A percentile compares a stretch with the other conserved stretches of the same genome.
phyloP scores from a whole-genome alignment of 2,888 invertebrate genomes.

The Agonum fuliginosum region DNA sequence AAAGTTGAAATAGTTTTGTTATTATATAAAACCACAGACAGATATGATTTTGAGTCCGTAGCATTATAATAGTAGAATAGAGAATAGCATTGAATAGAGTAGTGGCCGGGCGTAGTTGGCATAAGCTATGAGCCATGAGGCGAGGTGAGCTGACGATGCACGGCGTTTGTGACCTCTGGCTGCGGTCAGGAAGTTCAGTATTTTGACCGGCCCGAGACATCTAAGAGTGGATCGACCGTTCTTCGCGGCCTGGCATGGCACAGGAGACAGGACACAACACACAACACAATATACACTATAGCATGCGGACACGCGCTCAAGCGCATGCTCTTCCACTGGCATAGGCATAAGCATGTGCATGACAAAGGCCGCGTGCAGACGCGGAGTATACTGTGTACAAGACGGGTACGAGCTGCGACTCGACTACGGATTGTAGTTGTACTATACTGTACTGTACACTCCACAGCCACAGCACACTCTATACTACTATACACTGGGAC shows the following conservation, averaged over 20 bases:
- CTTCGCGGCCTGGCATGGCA: conserved; percentile 44
- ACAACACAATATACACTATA: neutral
- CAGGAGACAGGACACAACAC: too few species aligned
- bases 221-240: conserved; percentile 54
- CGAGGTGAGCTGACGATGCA: conserved; percentile 16
- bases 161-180: conserved; percentile 48
- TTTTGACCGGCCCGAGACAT: conserved; percentile 55
- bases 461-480: conserved; percentile 20
- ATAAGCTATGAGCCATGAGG: too few species aligned
- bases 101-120: neutral
- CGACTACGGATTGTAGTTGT: conserved; percentile 25
- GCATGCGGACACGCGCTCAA: conserved; percentile 12
- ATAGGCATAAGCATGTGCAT: conserved; percentile 34
- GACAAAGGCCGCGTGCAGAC: conserved; percentile 50
- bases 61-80: too few species aligned
- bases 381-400: conserved; percentile 8
- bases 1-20: neutral
- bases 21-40: too few species aligned
- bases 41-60: too few species aligned
- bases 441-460: conserved; percentile 24
- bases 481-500: conserved; percentile 63
- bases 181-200: conserved; percentile 58
- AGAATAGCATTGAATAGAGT: neutral
- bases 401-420: neutral
- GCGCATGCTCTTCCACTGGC: conserved; percentile 29